Evolutionary conservation across 1,140 invertebrate species (phyloP).

Genomic region (Argopecten irradians): DNA sequence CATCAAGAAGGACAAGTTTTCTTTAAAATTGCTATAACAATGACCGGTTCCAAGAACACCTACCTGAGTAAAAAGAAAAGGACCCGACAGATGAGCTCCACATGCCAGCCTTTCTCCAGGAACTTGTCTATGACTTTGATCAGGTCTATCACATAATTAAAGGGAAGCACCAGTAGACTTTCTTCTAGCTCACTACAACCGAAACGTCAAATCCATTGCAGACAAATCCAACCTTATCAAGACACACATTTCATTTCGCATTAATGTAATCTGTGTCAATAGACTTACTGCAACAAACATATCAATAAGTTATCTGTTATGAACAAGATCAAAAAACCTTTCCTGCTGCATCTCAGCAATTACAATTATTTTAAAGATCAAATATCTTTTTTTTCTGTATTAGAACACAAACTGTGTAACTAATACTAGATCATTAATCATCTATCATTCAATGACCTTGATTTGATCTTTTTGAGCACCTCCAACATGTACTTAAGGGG

Average conservation of each 20-base stretch:
- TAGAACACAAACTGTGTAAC: too few relatives aligned
- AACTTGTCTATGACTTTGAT: constrained; percentile 83
- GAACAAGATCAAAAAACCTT: too few relatives aligned
- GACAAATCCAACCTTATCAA: not conserved
- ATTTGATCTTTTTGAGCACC: constrained; percentile 86
- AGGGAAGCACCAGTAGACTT: constrained; percentile 89
- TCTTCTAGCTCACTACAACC: constrained; percentile 91
- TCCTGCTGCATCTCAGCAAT: too few relatives aligned
- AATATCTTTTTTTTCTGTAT: too few relatives aligned
- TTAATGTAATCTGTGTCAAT: too few relatives aligned
- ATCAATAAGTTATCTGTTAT: not conserved
- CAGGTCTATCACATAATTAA: constrained; percentile 87
- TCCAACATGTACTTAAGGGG: constrained; percentile 89
- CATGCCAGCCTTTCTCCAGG: constrained; percentile 82
- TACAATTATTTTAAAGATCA: not conserved
- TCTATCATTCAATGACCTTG: constrained; percentile 76
- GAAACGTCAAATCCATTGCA: constrained; percentile 25
- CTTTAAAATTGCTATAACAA: too few relatives aligned
- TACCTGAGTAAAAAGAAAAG: constrained; percentile 87
- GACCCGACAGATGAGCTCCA: constrained; percentile 87
- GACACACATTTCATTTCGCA: too few relatives aligned
- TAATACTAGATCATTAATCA: too few relatives aligned
- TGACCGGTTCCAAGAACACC: too few relatives aligned
- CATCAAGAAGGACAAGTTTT: too few relatives aligned
- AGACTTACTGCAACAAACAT: too few relatives aligned